Evolutionary conservation across 2,113 vertebrate species (phyloP).

Genomic region (Dicentrarchus labrax): DNA sequence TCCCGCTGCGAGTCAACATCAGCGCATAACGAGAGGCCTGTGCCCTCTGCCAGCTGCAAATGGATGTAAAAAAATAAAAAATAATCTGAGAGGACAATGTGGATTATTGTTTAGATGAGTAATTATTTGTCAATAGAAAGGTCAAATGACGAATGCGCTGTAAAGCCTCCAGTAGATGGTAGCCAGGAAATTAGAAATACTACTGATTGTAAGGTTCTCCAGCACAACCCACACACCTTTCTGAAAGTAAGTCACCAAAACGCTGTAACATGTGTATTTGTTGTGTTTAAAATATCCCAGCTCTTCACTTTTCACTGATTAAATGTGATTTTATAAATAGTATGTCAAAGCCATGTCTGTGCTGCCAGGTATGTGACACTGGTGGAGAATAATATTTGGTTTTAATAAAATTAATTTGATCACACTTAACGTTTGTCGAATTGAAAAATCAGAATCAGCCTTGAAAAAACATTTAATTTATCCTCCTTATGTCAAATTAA

Average conservation of each 20-base stretch:
- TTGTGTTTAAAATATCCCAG: too few relatives aligned
- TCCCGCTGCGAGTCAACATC: constrained; percentile 3
- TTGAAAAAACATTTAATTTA: too few relatives aligned
- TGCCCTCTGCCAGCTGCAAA: not conserved
- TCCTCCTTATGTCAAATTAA: not conserved
- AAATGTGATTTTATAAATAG: too few relatives aligned
- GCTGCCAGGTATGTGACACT: not conserved
- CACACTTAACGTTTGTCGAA: too few relatives aligned
- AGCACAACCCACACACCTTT: not conserved
- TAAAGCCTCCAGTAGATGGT: not conserved
- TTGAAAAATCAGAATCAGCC: too few relatives aligned
- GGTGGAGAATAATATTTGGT: not conserved
- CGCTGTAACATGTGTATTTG: too few relatives aligned
- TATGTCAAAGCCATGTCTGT: not conserved
- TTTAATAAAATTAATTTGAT: not conserved
- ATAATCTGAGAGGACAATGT: not conserved
- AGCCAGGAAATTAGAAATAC: not conserved
- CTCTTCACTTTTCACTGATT: too few relatives aligned
- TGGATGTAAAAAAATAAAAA: not conserved
- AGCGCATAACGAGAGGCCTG: not conserved
- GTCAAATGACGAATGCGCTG: not conserved
- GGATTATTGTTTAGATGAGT: not conserved
- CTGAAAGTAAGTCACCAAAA: too few relatives aligned
- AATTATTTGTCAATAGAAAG: not conserved
- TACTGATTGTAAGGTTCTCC: not conserved